Base-by-base conservation (phyloP, 2,797 vertebrate species). In the Amblyraja radiata region DNA sequence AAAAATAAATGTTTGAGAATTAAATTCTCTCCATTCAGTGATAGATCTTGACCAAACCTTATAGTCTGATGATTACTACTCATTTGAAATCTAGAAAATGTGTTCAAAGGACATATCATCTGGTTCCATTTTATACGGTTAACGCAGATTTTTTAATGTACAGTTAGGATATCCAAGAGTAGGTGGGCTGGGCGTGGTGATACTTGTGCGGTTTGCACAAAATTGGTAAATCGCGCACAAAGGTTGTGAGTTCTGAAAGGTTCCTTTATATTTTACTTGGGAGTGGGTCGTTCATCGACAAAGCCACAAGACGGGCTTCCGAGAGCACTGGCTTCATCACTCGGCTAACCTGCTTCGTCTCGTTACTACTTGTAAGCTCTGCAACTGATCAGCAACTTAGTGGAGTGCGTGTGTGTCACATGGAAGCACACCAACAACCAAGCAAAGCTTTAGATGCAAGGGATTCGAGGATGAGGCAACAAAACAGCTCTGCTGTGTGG, bases 341-440 rank as follows among this genome's bases (percentile, higher is more conserved):
- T n/a, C 58, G 16, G n/a, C 32, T 36, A 39, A 36, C 63, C 3
- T 36, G 63, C 63, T 88, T 88, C 14, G 36, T 68, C 68, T 88
- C 68, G 84, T 88, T 88, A 88, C 84, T 88, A 88, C 84, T 88
- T 88, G 32, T 88, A 88, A 88, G 84, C n/a, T 88, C 63, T 88
- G 32, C 63, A 36, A 16, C n/a, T 36, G 63, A 88, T 68, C n/a
- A 88, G 61, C 84, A 88, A 88, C 61, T 21, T 36, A 88, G 32
- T 28, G 9, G 63, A 88, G 61, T 88, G 46, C 46, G 84, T 68
- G 63, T 88, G 84, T 32, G 21, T 68, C 36, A 63, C 84, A 88
- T 68, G 84, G 84, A 68, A 68, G 84, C 84, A 68, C 61, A 88
- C 84, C 63, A 36, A 88, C 36, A 65, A 88, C 84, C 84, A 88